Evolutionary conservation across 2,113 vertebrate genomes (phyloP).

Genomic region (Vanacampus margaritifer): DNA sequence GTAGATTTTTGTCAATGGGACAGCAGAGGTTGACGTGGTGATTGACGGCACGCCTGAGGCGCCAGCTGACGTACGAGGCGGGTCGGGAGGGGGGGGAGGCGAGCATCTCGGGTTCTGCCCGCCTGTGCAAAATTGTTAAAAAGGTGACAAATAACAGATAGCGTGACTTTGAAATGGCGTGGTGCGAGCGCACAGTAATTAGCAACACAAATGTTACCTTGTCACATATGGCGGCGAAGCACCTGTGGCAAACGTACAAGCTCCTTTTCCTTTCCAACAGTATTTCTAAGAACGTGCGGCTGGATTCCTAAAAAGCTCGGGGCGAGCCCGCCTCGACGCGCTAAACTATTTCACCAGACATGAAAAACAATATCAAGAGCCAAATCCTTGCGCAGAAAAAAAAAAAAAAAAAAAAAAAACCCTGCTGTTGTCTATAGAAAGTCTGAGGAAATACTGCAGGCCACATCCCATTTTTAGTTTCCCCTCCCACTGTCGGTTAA

Average conservation of each 20-base stretch:
- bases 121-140: conserved; percentile 9
- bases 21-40: conserved; percentile 27
- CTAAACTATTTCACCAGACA: conserved; percentile 20
- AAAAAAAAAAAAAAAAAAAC: conserved; percentile 21
- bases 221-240: conserved; percentile 8
- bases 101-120: conserved; percentile 5
- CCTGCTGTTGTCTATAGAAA: conserved; percentile 9
- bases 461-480: conserved; percentile 17
- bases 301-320: conserved; percentile 53
- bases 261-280: neutral
- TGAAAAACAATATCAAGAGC: conserved; percentile 50
- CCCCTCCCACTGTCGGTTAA: neutral
- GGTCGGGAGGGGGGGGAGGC: conserved; percentile 4
- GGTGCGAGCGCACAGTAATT: neutral
- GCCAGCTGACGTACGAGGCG: neutral
- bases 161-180: no score
- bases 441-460: conserved; percentile 20
- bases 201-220: neutral
- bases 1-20: conserved; percentile 26
- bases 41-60: conserved; percentile 12
- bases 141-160: conserved; percentile 1
- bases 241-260: neutral
- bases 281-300: conserved; percentile 50
- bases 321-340: conserved; percentile 12
- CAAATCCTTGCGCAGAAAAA: conserved; percentile 15